Percentiles rank a stretch among this genome's conserved stretches.
These are phyloP conservation scores for Nerophis lumbriciformis DNA, from an alignment of 2,113 vertebrate genomes.

Conservation along the genomic window DNA sequence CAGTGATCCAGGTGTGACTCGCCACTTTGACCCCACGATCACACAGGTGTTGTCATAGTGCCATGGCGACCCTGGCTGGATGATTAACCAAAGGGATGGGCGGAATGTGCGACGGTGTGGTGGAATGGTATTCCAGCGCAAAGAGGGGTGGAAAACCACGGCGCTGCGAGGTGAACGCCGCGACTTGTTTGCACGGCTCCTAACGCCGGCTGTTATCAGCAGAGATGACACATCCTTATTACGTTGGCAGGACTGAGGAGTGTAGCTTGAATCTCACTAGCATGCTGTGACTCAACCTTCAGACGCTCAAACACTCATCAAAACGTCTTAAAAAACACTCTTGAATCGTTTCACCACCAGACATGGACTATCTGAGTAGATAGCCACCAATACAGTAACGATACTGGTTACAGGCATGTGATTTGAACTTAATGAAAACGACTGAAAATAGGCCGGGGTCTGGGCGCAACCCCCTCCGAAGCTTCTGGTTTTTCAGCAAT, in stretches of 20 bases:
- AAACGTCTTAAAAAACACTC: too few species aligned
- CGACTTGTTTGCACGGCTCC: constrained; percentile 2
- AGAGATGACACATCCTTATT: constrained; percentile 28
- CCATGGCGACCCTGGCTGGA: constrained; percentile 37
- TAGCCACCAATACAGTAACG: too few species aligned
- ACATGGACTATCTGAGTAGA: too few species aligned
- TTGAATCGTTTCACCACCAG: too few species aligned
- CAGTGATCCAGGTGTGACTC: constrained; percentile 56
- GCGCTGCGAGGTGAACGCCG: neutral
- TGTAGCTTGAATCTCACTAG: constrained; percentile 5
- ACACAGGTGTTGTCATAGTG: constrained; percentile 41
- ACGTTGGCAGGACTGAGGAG: constrained; percentile 25
- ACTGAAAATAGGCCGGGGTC: too few species aligned
- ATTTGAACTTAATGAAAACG: too few species aligned
- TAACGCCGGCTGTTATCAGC: constrained; percentile 5
- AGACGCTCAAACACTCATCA: neutral
- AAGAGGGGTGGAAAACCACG: constrained; percentile 3
- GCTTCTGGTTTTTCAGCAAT: too few species aligned
- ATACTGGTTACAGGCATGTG: too few species aligned
- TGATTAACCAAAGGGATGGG: constrained; percentile 45
- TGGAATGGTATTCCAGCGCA: constrained; percentile 15
- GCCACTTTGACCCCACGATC: constrained; percentile 32
- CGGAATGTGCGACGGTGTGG: constrained; percentile 28
- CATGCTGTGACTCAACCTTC: neutral
- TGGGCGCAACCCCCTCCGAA: too few species aligned